phyloP scores from a whole-genome alignment of 2,888 invertebrate species.

The Cataglyphis altisquamis region DNA sequence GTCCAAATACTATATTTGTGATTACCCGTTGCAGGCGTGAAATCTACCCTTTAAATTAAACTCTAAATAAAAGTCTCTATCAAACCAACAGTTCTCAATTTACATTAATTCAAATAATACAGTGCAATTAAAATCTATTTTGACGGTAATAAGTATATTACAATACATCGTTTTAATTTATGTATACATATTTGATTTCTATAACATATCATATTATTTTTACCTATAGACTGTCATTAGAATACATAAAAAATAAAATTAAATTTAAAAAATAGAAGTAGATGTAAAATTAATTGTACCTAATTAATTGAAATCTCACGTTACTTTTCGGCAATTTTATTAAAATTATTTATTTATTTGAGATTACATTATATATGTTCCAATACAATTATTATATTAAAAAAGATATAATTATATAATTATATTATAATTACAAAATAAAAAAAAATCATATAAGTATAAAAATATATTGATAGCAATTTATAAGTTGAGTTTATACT shows the following conservation, averaged over 20 bases:
- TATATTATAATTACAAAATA: background rate
- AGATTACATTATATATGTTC: background rate
- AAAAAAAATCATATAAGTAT: background rate
- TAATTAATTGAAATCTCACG: background rate
- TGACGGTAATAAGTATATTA: background rate
- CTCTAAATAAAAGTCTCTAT: constrained; percentile 63
- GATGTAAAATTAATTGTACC: background rate
- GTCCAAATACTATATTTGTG: constrained; percentile 52
- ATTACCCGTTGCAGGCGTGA: constrained; percentile 34
- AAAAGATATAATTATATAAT: background rate
- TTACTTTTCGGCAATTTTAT: background rate
- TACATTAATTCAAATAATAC: background rate
- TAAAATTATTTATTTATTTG: background rate
- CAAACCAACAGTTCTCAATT: background rate
- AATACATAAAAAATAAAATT: background rate
- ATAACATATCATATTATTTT: background rate
- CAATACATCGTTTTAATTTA: background rate
- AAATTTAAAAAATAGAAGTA: constrained; percentile 12
- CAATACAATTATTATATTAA: background rate
- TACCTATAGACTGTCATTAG: background rate
- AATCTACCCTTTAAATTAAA: constrained; percentile 42
- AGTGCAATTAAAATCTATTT: background rate
- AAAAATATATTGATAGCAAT: background rate
- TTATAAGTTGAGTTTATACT: background rate
- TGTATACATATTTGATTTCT: too few species aligned